Conservation (phyloP, 2,113 vertebrate genomes). For the Neogobius melanostomus region DNA sequence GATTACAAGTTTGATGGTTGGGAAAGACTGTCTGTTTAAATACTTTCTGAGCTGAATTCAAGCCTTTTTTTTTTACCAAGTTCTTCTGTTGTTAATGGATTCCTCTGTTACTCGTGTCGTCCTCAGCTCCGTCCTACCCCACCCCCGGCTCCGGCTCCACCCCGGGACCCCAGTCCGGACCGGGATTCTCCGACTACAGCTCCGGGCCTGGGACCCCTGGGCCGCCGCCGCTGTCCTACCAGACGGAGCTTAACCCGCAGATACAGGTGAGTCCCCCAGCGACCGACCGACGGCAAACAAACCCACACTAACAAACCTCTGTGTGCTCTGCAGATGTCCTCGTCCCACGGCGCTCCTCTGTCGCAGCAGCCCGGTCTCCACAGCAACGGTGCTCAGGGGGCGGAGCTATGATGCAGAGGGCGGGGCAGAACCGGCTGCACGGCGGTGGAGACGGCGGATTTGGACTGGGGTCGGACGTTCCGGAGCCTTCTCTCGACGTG, state of each 20-base stretch:
- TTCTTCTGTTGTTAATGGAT: not conserved
- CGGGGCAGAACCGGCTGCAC: slow-evolving; percentile 76
- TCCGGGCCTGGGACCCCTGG: slow-evolving; percentile 73
- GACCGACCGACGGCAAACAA: not conserved
- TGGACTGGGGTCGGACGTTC: slow-evolving; percentile 74
- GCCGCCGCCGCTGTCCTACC: slow-evolving; percentile 70
- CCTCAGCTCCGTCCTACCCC: slow-evolving; percentile 80
- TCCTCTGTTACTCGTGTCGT: not conserved
- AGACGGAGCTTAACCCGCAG: slow-evolving; percentile 83
- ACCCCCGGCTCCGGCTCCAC: slow-evolving; percentile 80
- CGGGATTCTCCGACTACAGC: slow-evolving; percentile 63
- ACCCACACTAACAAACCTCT: not conserved
- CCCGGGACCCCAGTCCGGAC: slow-evolving; percentile 80
- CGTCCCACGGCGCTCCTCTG: slow-evolving; percentile 71
- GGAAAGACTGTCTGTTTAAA: too few relatives aligned
- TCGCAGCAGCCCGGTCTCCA: slow-evolving; percentile 76
- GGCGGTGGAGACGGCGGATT: slow-evolving; percentile 72
- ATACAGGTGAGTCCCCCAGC: not conserved
- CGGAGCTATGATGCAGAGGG: slow-evolving; percentile 73
- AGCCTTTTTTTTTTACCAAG: too few relatives aligned
- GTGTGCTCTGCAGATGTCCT: slow-evolving; percentile 70
- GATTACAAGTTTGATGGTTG: not conserved
- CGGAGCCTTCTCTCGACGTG: slow-evolving; percentile 88
- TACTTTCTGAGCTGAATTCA: too few relatives aligned
- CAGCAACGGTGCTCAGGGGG: slow-evolving; percentile 59